Conservation (phyloP, 1,140 invertebrate genomes). For the Bursaphelenchus mucronatus region DNA sequence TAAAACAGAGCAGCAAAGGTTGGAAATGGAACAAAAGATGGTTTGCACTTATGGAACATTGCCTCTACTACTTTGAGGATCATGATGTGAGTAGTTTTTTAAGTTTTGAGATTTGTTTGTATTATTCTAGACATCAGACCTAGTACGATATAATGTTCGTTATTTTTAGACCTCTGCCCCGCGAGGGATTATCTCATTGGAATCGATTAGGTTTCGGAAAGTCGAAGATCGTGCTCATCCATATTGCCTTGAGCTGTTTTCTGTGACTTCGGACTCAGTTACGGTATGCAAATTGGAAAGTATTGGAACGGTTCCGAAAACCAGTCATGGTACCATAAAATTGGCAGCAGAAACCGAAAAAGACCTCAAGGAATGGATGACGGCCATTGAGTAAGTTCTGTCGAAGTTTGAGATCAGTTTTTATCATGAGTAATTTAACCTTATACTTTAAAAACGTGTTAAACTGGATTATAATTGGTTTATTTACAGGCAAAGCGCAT, state of each 20-base stretch:
- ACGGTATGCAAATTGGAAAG: constrained; percentile 19
- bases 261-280: constrained; percentile 4
- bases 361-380: constrained; percentile 7
- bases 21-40: constrained; percentile 15
- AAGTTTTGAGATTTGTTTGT: background rate
- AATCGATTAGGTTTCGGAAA: background rate
- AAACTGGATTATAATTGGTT: too few species aligned
- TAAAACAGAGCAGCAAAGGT: constrained; percentile 2
- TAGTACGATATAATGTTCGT: background rate
- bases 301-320: constrained; percentile 10
- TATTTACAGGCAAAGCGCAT: too few species aligned
- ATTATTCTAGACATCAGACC: background rate
- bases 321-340: background rate
- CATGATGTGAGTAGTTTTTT: background rate
- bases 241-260: constrained; percentile 12
- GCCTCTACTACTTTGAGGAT: constrained; percentile 14
- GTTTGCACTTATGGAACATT: constrained; percentile 15
- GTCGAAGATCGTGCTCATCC: constrained; percentile 11
- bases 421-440: too few species aligned
- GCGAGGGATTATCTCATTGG: constrained; percentile 11
- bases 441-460: too few species aligned
- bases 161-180: background rate
- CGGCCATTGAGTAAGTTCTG: constrained; percentile 3
- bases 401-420: too few species aligned
- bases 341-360: constrained; percentile 6